phyloP scores from a whole-genome alignment of 2,888 invertebrate genomes.

The Caenorhabditis plicata region DNA sequence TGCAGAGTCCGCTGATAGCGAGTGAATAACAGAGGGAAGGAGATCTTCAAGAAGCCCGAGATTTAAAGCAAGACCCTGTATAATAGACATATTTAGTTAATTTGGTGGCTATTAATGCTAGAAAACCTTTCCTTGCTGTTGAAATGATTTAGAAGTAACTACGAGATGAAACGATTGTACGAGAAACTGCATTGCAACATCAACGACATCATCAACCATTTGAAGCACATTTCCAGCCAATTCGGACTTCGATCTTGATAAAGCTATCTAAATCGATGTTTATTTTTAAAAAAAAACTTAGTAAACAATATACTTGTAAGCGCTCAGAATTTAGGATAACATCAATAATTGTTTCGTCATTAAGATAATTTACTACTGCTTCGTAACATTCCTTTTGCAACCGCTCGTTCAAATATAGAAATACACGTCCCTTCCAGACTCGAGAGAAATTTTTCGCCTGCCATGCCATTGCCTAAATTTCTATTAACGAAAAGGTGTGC shows the following conservation, averaged over 20 bases:
- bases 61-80: conserved; percentile 75
- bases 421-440: conserved; percentile 88
- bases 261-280: conserved; percentile 25
- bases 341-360: conserved; percentile 80
- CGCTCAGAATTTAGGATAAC: conserved; percentile 83
- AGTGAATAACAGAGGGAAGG: conserved; percentile 78
- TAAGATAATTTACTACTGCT: conserved; percentile 61
- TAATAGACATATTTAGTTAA: not conserved
- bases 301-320: conserved; percentile 71
- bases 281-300: not conserved
- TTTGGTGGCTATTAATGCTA: conserved; percentile 6
- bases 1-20: conserved; percentile 80
- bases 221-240: conserved; percentile 81
- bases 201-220: conserved; percentile 79
- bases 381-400: conserved; percentile 63
- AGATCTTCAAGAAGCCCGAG: conserved; percentile 79
- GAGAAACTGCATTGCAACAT: conserved; percentile 79
- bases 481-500: not conserved
- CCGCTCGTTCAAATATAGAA: conserved; percentile 81
- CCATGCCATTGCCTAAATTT: conserved; percentile 46
- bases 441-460: conserved; percentile 76
- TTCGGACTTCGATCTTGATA: conserved; percentile 68
- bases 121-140: conserved; percentile 73
- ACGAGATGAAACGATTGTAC: conserved; percentile 79
- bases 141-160: conserved; percentile 74